A percentile compares a stretch with the other conserved stretches of the same genome.
These are phyloP conservation scores for Oryzias woworae DNA, from an alignment of 2,113 vertebrate genomes.

Conservation along the genomic window DNA sequence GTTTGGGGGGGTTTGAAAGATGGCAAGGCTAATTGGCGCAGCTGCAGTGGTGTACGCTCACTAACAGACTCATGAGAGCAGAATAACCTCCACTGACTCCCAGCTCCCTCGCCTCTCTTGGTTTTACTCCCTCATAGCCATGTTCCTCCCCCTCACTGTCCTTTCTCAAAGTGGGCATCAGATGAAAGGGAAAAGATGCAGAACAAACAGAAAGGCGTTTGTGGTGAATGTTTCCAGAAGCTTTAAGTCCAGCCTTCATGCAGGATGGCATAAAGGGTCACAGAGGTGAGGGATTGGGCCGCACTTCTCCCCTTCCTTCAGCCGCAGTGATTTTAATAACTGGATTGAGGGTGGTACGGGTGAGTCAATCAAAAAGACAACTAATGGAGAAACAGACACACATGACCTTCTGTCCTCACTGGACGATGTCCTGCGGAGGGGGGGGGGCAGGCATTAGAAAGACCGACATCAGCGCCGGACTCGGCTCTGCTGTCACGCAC, in stretches of 20 bases:
- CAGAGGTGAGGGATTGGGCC: conserved; percentile 66
- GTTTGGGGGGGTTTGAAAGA: conserved; percentile 20
- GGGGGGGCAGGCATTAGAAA: conserved; percentile 51
- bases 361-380: conserved; percentile 63
- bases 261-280: conserved; percentile 11
- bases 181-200: conserved; percentile 31
- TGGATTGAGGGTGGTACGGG: conserved; percentile 49
- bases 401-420: conserved; percentile 43
- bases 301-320: conserved; percentile 42
- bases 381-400: conserved; percentile 18
- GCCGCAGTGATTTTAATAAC: conserved; percentile 65
- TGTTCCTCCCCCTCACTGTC: conserved; percentile 39
- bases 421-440: conserved; percentile 26
- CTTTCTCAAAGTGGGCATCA: conserved; percentile 12
- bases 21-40: conserved; percentile 61
- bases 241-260: conserved; percentile 22
- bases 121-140: conserved; percentile 46
- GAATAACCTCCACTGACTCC: conserved; percentile 62
- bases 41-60: conserved; percentile 65
- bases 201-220: neutral
- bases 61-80: conserved; percentile 70
- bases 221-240: neutral
- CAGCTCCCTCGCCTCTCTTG: conserved; percentile 23
- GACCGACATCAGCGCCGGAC: conserved; percentile 45
- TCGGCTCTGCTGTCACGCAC: conserved; percentile 34